Evolutionary conservation across 2,113 vertebrate genomes (phyloP).

Genomic region (Ardeotis arabs): DNA sequence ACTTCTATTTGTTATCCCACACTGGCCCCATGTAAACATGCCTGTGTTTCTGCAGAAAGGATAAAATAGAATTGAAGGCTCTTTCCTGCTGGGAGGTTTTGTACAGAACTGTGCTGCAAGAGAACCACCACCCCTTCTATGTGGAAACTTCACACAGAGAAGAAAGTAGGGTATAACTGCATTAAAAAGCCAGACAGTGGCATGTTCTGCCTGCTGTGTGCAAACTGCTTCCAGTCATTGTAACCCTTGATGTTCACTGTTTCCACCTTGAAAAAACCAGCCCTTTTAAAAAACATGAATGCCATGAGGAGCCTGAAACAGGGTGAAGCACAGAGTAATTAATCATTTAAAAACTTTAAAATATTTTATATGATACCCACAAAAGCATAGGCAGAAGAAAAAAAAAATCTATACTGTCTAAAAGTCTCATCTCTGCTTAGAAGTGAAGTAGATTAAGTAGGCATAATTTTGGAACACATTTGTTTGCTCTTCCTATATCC

Average conservation of each 20-base stretch:
- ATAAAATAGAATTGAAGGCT: background rate
- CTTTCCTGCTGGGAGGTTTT: background rate
- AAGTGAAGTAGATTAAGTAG: background rate
- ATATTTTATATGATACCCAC: background rate
- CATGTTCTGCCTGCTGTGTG: fast-evolving
- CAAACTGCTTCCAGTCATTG: background rate
- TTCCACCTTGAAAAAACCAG: background rate
- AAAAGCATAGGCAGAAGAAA: background rate
- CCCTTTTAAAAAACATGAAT: background rate
- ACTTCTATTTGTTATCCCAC: background rate
- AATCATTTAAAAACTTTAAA: background rate
- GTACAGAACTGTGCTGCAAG: background rate
- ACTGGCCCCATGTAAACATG: background rate
- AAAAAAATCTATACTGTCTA: background rate
- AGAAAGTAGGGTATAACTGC: background rate
- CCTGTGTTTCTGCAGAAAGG: background rate
- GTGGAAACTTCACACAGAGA: background rate
- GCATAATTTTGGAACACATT: background rate
- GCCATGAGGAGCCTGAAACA: background rate
- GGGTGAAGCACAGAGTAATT: fast-evolving
- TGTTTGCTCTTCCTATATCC: background rate
- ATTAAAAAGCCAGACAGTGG: background rate
- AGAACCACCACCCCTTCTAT: background rate
- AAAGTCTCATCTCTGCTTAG: background rate
- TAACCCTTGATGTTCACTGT: background rate